These are phyloP conservation scores for Peromyscus leucopus DNA, from an alignment of 2,113 vertebrate species.

Conservation along the genomic window DNA sequence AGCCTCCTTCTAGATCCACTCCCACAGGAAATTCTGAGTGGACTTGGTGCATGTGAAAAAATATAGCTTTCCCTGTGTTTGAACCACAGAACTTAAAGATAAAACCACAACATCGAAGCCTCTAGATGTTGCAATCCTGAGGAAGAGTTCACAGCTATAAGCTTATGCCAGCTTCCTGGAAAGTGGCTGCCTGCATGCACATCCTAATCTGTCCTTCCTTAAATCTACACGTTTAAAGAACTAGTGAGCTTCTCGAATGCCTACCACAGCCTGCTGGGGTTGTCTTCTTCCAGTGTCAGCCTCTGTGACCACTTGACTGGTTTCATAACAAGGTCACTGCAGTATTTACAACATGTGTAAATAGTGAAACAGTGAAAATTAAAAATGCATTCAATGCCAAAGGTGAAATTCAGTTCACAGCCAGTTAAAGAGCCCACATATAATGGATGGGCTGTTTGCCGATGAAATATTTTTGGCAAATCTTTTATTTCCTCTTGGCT, in stretches of 20 bases:
- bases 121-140: neutral
- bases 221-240: neutral
- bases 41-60: neutral
- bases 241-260: neutral
- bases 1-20: neutral
- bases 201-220: neutral
- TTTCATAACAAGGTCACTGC: neutral
- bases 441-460: slow-evolving; percentile 8
- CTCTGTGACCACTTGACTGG: neutral
- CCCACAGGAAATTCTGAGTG: neutral
- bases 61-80: neutral
- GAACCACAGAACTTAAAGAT: neutral
- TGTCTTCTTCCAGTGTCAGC: neutral
- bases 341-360: neutral
- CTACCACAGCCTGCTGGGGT: neutral
- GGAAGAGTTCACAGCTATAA: neutral
- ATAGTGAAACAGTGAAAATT: slow-evolving; percentile 29
- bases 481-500: slow-evolving; percentile 59
- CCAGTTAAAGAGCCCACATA: neutral
- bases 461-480: slow-evolving; percentile 4
- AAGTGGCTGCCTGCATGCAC: neutral
- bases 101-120: neutral
- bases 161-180: neutral
- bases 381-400: slow-evolving; percentile 50
- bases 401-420: slow-evolving; percentile 66